A percentile compares a stretch with the other conserved stretches of the same genome.
phyloP scores from a whole-genome alignment of 2,888 invertebrate genomes.

The Cybosia mesomella region DNA sequence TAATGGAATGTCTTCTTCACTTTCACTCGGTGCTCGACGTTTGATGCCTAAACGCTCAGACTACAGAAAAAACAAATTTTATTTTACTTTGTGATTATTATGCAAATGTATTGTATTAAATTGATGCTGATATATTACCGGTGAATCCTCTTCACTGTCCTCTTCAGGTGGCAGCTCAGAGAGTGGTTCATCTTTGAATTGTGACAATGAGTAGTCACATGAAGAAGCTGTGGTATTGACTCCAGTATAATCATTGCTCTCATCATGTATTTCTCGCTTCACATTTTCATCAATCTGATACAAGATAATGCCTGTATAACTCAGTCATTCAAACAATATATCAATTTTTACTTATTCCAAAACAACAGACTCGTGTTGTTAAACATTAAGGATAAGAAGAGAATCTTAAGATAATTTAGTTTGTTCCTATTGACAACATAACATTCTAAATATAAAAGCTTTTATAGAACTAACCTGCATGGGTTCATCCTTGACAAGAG shows the following conservation, averaged over 20 bases:
- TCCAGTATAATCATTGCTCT: slow-evolving; percentile 74
- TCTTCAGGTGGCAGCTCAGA: slow-evolving; percentile 80
- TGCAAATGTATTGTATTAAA: neutral
- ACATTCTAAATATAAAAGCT: neutral
- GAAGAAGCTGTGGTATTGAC: slow-evolving; percentile 88
- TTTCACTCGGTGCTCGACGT: slow-evolving; percentile 82
- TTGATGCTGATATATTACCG: slow-evolving; percentile 82
- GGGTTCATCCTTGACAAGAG: slow-evolving; percentile 77
- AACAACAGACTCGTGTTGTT: neutral
- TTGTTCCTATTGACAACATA: neutral
- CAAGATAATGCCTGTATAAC: neutral
- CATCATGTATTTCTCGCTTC: slow-evolving; percentile 80
- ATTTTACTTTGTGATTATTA: neutral
- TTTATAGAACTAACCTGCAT: slow-evolving; percentile 64
- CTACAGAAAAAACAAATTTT: slow-evolving; percentile 43
- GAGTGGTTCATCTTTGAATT: slow-evolving; percentile 88
- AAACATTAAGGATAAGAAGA: neutral
- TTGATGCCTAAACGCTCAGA: slow-evolving; percentile 67
- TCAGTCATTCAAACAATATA: neutral
- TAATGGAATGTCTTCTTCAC: slow-evolving; percentile 92
- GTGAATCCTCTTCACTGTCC: slow-evolving; percentile 91
- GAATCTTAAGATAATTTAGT: neutral
- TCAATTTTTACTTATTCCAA: neutral
- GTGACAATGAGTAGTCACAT: slow-evolving; percentile 91
- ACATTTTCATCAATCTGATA: slow-evolving; percentile 75